These are phyloP conservation scores for Holcopasites calliopsidis DNA, from an alignment of 1,140 invertebrate species.

Conservation along the genomic window DNA sequence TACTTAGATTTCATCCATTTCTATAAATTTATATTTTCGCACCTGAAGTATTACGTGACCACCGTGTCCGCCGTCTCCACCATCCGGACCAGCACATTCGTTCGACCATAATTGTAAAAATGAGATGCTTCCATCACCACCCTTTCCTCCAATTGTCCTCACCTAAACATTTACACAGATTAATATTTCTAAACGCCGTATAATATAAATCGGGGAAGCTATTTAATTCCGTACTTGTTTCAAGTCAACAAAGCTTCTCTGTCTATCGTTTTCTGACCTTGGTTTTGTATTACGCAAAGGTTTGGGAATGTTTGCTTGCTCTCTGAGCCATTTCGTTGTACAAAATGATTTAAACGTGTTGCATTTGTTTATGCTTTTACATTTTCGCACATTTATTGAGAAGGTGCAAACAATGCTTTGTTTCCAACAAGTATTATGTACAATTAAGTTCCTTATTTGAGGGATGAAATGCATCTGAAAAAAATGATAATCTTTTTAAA, in stretches of 20 bases:
- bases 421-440: slow-evolving; percentile 29
- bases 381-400: slow-evolving; percentile 7
- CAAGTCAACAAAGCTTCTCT: slow-evolving; percentile 85
- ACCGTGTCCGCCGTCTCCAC: slow-evolving; percentile 98
- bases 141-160: slow-evolving; percentile 88
- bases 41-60: slow-evolving; percentile 96
- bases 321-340: neutral
- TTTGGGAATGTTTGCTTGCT: slow-evolving; percentile 33
- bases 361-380: slow-evolving; percentile 11
- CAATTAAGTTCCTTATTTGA: slow-evolving; percentile 36
- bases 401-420: slow-evolving; percentile 13
- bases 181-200: slow-evolving; percentile 1
- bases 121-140: slow-evolving; percentile 95
- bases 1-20: no score
- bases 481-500: slow-evolving; percentile 11
- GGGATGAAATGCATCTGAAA: slow-evolving; percentile 68
- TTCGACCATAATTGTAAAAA: slow-evolving; percentile 90
- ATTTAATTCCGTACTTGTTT: slow-evolving; percentile 76
- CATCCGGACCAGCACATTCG: slow-evolving; percentile 95
- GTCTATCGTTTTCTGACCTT: slow-evolving; percentile 75
- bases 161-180: slow-evolving; percentile 69
- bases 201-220: neutral
- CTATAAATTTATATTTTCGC: slow-evolving; percentile 17
- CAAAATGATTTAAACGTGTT: slow-evolving; percentile 34
- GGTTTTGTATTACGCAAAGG: slow-evolving; percentile 80